phyloP scores from a whole-genome alignment of 92 coral and sea anemone species.

The Parazoanthus swiftii region DNA sequence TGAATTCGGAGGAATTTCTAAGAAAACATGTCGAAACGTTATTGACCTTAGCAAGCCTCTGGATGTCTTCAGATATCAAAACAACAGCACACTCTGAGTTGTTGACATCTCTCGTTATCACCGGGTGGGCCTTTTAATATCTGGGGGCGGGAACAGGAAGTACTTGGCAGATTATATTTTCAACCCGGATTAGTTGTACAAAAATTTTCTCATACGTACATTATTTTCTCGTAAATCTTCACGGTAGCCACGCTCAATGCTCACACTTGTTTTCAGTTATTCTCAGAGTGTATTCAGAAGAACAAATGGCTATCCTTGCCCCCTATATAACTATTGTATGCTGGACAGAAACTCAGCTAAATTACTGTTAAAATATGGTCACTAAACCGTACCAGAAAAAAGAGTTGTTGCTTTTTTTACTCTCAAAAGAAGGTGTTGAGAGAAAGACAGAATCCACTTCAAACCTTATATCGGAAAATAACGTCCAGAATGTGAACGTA shows the following conservation, averaged over 20 bases:
- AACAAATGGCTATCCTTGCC: neutral
- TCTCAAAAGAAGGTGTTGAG: too few relatives aligned
- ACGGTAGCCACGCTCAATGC: neutral
- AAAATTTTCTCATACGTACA: neutral
- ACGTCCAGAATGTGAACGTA: neutral
- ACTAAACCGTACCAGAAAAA: neutral
- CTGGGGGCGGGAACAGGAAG: neutral
- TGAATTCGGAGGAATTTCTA: neutral
- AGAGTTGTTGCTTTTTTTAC: neutral
- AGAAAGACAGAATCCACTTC: too few relatives aligned
- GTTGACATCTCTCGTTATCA: constrained; percentile 21
- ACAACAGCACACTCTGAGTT: neutral
- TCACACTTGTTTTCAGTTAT: neutral
- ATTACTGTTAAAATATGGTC: neutral
- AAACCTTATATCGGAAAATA: too few relatives aligned
- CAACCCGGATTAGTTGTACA: neutral
- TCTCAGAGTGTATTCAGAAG: neutral
- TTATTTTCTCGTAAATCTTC: too few relatives aligned
- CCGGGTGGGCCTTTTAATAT: constrained; percentile 4
- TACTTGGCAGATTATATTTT: constrained; percentile 15
- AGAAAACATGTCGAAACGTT: neutral
- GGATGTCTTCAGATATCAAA: constrained; percentile 30
- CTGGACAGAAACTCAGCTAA: too few relatives aligned
- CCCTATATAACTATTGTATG: neutral
- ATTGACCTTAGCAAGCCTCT: neutral